Base-by-base conservation (phyloP, 2,113 vertebrate genomes). In the Rallus limicola region DNA sequence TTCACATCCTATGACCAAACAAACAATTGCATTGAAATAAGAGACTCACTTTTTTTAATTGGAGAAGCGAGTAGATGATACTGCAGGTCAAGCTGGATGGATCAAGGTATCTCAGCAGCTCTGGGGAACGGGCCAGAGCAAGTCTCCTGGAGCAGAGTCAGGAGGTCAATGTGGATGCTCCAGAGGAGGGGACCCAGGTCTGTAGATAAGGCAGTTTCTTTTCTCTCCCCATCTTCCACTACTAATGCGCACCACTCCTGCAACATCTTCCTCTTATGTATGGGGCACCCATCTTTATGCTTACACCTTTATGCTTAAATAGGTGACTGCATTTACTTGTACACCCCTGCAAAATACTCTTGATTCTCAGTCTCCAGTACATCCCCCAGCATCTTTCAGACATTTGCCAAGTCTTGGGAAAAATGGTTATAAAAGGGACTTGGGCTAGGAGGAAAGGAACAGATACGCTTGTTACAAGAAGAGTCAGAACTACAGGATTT, bases 1-100 rank as follows among this genome's bases (percentile, higher is more conserved):
- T 95, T 93, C 95, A 74, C 68, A 88, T 95, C 83, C 93, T 95
- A 8, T 9, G 20, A 80, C 42, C 4, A 4, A 92, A 79, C 87
- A 34, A 69, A 68, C 4, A 40, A 38, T 23, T 55, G 79, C 55
- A 81, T 78, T 90, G 77, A 94, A 93, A n/a, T 81, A 82, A 94
- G 76, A 97, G 88, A 87, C 88, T 78, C 0, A 1, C 36, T 87
- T 95, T 48, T 44, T 97, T 94, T 94, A 94, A 94, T 87, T 95
- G 86, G 95, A 94, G 62, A 90, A 93, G 81, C 5, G 46, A 95
- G 70, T 68, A 82, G 81, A 92, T 79, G 91, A 83, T 56, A 40
- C 42, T 70, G 46, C 69, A 94, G 90, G 97, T 97, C 96, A 98
- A 97, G 29, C 18, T 63, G 36, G 21, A 23, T 55, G 5, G 48